Base-by-base conservation (phyloP, 2,888 invertebrate genomes). In the Cheilosia vulpina region DNA sequence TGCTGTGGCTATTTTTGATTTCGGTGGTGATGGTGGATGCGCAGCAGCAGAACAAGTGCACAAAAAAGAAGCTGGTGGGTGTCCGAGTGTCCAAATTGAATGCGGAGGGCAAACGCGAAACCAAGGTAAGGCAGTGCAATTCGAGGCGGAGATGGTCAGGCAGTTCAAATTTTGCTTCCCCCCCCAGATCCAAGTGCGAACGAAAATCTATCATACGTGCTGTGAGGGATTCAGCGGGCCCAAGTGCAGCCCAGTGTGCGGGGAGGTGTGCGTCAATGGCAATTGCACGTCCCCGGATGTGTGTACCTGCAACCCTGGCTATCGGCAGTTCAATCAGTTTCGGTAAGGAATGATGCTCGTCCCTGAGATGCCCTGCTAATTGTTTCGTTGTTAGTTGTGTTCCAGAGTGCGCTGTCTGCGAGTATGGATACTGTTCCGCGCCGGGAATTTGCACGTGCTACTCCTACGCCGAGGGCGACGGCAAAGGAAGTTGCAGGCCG, bases 271-370 rank as follows among this genome's bases (percentile, higher is more conserved):
- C 52, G 58, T 11, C 0, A 89, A 87, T 45, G 90, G 90, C 2
- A 78, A n/a, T 5, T 92, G 92, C 65, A 47, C 90, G 81, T 50
- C 71, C 57, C 93, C 93, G 0, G 88, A 93, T 73, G 78, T 58
- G 2, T 93, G 93, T 21, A 72, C 89, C 52, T 94, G 94, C 78
- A 68, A 87, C 4, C 15, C 62, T 0, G 93, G 93, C 2, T 93
- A 91, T 71, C 87, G 79, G 0, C 87, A 87, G 43, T 87, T 91
- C 0, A 90, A 73, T 73, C 83, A 87, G 31, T 80, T 60, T 68
- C 84, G 88, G 89, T 89, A 76, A 87, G 84, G 31, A 7, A 2
- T 15, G n/a, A 15, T 17, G 9, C 17, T n/a, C 2, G 3, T 2
- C 15, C 4, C 13, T 17, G 2, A 52, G 24, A 52, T 11, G 52